Conservation (phyloP, 2,888 invertebrate species). For the Bombyx huttoni region DNA sequence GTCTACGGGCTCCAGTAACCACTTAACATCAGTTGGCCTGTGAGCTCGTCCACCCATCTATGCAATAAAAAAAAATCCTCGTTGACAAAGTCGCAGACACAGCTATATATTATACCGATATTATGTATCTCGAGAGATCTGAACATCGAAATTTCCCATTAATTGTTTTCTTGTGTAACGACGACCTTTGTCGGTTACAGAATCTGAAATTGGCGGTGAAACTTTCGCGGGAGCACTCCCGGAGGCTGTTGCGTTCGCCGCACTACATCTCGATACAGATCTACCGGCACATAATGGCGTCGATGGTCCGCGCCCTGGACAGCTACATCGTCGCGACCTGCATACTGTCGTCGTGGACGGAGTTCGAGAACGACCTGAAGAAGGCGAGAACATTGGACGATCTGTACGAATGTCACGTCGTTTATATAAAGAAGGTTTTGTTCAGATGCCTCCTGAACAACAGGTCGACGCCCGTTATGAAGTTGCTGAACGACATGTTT, state of each 20-base stretch:
- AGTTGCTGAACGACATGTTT: conserved; percentile 79
- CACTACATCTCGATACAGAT: conserved; percentile 81
- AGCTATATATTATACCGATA: too few relatives aligned
- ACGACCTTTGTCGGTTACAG: conserved; percentile 31
- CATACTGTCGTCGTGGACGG: conserved; percentile 81
- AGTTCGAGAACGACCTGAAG: conserved; percentile 78
- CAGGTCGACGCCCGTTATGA: conserved; percentile 77
- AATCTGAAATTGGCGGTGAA: conserved; percentile 75
- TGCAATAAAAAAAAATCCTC: too few relatives aligned
- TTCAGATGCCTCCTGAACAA: conserved; percentile 83
- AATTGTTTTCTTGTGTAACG: background rate
- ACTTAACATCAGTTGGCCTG: too few relatives aligned
- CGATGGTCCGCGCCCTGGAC: conserved; percentile 81
- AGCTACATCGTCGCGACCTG: conserved; percentile 85
- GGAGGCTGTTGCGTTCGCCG: conserved; percentile 69
- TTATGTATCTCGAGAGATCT: too few relatives aligned
- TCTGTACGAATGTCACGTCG: conserved; percentile 79
- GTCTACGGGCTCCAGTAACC: too few relatives aligned
- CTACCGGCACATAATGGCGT: conserved; percentile 82
- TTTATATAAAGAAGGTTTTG: conserved; percentile 81
- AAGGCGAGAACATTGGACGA: conserved; percentile 79
- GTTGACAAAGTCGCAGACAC: too few relatives aligned
- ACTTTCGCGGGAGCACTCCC: conserved; percentile 48
- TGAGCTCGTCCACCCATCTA: too few relatives aligned
- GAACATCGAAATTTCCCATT: too few relatives aligned